These are phyloP conservation scores for Barnardius zonarius DNA, from an alignment of 2,113 vertebrate species.

Conservation along the genomic window DNA sequence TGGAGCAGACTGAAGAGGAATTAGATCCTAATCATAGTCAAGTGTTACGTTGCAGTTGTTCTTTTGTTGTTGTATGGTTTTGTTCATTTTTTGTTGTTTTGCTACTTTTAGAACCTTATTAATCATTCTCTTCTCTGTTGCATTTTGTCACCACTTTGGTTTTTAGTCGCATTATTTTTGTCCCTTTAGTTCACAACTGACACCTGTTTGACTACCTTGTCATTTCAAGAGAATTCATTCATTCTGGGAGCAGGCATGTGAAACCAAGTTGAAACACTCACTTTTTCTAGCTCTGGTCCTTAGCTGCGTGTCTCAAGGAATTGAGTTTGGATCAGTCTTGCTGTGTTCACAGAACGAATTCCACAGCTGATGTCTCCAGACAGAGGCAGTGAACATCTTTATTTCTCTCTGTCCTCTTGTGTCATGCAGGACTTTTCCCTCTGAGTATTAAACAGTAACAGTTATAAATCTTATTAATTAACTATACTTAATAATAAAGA, in stretches of 20 bases:
- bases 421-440: neutral
- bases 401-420: neutral
- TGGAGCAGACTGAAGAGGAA: conserved; percentile 80
- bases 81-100: conserved; percentile 45
- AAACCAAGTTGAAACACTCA: neutral
- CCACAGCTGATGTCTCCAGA: neutral
- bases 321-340: neutral
- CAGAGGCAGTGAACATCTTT: neutral
- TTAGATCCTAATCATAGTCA: conserved; percentile 32
- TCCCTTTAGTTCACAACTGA: conserved; percentile 48
- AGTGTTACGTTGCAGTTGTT: conserved; percentile 45
- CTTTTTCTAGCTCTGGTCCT: neutral
- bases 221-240: conserved; percentile 26
- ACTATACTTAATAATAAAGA: neutral
- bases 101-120: conserved; percentile 36
- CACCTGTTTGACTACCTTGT: conserved; percentile 18
- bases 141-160: conserved; percentile 32
- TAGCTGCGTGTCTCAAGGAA: neutral
- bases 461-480: neutral
- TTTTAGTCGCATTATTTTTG: conserved; percentile 29
- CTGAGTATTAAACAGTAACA: neutral
- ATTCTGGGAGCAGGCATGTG: neutral
- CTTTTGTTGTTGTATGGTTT: conserved; percentile 20
- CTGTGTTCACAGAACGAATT: neutral
- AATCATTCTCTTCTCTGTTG: conserved; percentile 54